phyloP scores from a whole-genome alignment of 2,797 vertebrate genomes.

The Tadarida brasiliensis region DNA sequence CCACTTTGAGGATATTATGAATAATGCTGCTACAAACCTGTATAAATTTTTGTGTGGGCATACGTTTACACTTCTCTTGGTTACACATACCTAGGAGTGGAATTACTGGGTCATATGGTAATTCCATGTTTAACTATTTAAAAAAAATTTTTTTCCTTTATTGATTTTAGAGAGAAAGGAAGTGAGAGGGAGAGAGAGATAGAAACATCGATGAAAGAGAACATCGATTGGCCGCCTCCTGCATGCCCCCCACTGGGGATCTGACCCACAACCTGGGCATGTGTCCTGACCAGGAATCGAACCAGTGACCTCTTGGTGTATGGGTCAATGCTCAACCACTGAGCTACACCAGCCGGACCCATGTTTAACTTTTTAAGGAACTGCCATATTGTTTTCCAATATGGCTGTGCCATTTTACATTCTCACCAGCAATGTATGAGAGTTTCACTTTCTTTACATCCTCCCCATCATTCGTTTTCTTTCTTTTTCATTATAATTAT shows the following conservation, averaged over 20 bases:
- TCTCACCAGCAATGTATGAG: neutral
- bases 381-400: neutral
- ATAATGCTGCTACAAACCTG: neutral
- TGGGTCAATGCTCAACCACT: too few relatives aligned
- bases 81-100: neutral
- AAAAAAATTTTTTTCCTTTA: neutral
- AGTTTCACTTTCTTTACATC: neutral
- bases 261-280: too few relatives aligned
- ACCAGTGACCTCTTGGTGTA: too few relatives aligned
- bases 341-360: neutral
- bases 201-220: too few relatives aligned
- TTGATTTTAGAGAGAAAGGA: too few relatives aligned
- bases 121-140: neutral
- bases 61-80: constrained; percentile 41
- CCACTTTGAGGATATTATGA: neutral
- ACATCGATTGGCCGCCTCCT: too few relatives aligned
- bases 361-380: neutral
- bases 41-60: neutral
- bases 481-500: constrained; percentile 18
- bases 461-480: neutral
- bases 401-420: neutral
- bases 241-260: too few relatives aligned
- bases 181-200: too few relatives aligned
- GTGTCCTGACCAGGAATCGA: too few relatives aligned
- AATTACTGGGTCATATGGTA: neutral